Percentiles rank a stretch among this genome's conserved stretches.
These are phyloP conservation scores for Microctenopoma lineatum DNA, from an alignment of 2,797 vertebrate genomes.

Conservation along the genomic window DNA sequence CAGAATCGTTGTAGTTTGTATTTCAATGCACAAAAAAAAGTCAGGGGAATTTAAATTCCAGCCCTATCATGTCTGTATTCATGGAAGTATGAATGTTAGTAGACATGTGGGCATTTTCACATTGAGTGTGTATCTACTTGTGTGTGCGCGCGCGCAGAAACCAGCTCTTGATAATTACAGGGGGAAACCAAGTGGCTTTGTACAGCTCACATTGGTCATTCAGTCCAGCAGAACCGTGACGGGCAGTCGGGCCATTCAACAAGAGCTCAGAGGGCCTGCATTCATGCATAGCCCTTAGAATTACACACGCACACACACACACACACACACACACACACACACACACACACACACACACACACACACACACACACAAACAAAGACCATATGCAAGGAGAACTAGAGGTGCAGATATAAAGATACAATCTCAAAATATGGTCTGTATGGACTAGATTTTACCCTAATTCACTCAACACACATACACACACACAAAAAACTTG, in stretches of 20 bases:
- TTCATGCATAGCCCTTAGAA: constrained; percentile 58
- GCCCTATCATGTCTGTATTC: background rate
- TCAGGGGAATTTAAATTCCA: constrained; percentile 1
- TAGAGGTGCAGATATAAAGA: constrained; percentile 31
- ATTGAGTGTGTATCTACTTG: background rate
- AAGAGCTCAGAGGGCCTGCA: constrained; percentile 54
- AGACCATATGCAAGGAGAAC: constrained; percentile 35
- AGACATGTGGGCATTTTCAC: background rate
- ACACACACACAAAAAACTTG: constrained; percentile 29
- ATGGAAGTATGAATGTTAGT: background rate
- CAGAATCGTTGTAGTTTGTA: background rate
- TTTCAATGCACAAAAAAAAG: background rate
- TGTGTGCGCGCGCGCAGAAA: constrained; percentile 1
- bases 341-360: too few relatives aligned
- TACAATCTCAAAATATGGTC: constrained; percentile 54
- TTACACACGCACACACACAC: constrained; percentile 39
- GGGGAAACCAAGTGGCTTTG: constrained; percentile 54
- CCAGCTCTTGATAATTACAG: constrained; percentile 57
- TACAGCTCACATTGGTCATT: constrained; percentile 51
- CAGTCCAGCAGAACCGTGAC: constrained; percentile 66
- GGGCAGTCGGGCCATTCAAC: constrained; percentile 46
- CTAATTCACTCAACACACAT: constrained; percentile 29
- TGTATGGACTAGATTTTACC: constrained; percentile 53
- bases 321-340: constrained; percentile 40
- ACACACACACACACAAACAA: constrained; percentile 27